Percentiles rank a stretch among this genome's conserved stretches.
These are phyloP conservation scores for Hypomecis punctinalis DNA, from an alignment of 2,888 invertebrate species.

Conservation along the genomic window DNA sequence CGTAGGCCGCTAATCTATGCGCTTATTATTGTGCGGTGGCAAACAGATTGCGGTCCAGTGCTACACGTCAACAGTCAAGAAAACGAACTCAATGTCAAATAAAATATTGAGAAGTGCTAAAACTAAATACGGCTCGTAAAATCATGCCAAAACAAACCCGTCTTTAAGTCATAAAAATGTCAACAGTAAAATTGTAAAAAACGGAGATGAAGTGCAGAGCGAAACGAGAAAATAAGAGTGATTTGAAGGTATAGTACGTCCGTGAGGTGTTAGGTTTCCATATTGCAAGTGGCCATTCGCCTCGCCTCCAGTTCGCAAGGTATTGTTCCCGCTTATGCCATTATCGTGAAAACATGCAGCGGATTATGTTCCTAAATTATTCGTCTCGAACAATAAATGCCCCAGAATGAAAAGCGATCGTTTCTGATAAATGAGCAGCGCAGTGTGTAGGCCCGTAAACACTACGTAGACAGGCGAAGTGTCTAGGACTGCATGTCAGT, in stretches of 20 bases:
- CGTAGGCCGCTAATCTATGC: conserved; percentile 42
- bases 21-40: conserved; percentile 26
- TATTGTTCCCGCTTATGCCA: conserved; percentile 40
- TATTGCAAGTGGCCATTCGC: conserved; percentile 59
- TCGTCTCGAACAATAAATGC: conserved; percentile 2
- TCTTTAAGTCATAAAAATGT: conserved; percentile 59
- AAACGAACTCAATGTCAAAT: conserved; percentile 39
- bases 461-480: no score
- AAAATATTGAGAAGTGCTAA: conserved; percentile 38
- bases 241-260: conserved; percentile 55
- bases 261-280: conserved; percentile 59
- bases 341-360: conserved; percentile 31
- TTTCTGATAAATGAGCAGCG: neutral
- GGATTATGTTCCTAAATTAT: conserved; percentile 24
- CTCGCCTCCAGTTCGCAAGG: conserved; percentile 44
- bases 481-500: no score
- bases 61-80: conserved; percentile 14
- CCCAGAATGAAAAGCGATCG: neutral
- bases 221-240: conserved; percentile 63
- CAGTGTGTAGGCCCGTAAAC: no score
- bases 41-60: conserved; percentile 15
- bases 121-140: conserved; percentile 48
- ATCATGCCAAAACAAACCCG: conserved; percentile 52
- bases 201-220: conserved; percentile 56
- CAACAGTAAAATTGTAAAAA: conserved; percentile 58